Conservation (phyloP, 2,888 invertebrate species). For the Thalpophila matura region DNA sequence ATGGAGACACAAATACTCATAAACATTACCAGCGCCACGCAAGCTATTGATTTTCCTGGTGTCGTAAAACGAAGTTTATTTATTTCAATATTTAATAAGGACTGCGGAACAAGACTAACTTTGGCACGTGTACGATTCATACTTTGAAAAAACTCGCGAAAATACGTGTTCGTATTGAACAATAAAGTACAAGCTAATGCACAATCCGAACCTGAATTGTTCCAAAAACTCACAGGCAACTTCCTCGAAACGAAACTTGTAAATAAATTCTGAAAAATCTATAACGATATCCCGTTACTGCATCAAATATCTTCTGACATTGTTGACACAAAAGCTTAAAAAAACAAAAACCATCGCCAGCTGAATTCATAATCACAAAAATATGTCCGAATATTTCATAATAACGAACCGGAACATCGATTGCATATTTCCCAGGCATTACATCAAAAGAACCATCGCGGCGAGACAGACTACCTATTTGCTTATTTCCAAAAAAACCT, state of each 20-base stretch:
- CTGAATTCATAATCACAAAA: constrained; percentile 7
- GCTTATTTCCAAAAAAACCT: constrained; percentile 57
- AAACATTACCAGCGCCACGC: constrained; percentile 39
- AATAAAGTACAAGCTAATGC: constrained; percentile 38
- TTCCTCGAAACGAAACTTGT: constrained; percentile 7
- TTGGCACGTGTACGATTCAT: constrained; percentile 21
- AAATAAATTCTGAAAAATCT: constrained; percentile 17
- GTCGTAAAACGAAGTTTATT: constrained; percentile 30
- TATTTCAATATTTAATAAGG: constrained; percentile 44
- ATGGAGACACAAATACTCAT: constrained; percentile 42
- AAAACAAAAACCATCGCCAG: not conserved
- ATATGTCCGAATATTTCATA: constrained; percentile 11
- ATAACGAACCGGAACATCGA: constrained; percentile 38
- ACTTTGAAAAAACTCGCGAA: constrained; percentile 27
- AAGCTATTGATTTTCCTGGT: constrained; percentile 55
- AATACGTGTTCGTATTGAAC: constrained; percentile 33
- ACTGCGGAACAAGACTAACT: constrained; percentile 38
- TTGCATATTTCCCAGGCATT: constrained; percentile 56
- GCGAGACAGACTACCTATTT: constrained; percentile 51
- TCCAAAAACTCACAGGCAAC: constrained; percentile 12
- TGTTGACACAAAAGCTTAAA: not conserved
- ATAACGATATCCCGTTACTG: constrained; percentile 1
- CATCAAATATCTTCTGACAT: not conserved
- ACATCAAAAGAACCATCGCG: constrained; percentile 48
- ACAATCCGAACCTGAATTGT: constrained; percentile 19